A percentile compares a stretch with the other conserved stretches of the same genome.
phyloP scores from a whole-genome alignment of 1,140 invertebrate species.

The Heliconius himera region DNA sequence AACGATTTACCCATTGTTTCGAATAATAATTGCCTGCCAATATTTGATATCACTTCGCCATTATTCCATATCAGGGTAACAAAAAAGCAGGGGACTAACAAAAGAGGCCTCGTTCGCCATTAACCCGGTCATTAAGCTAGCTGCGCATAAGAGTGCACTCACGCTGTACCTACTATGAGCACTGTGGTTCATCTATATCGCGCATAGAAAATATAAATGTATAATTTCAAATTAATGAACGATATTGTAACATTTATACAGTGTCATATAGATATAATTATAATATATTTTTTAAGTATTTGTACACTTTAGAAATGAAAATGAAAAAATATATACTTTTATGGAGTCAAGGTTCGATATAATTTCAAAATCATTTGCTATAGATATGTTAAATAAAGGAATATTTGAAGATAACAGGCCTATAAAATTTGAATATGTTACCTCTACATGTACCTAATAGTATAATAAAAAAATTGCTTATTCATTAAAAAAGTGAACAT shows the following conservation, averaged over 20 bases:
- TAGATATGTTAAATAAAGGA: too few relatives aligned
- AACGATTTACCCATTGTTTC: not conserved
- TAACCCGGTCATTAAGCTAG: conserved; percentile 10
- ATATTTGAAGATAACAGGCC: too few relatives aligned
- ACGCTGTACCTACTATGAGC: not conserved
- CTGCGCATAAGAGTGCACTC: conserved; percentile 7
- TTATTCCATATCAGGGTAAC: not conserved
- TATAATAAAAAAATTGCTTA: not conserved
- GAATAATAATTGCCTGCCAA: not conserved
- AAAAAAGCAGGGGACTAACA: conserved; percentile 8
- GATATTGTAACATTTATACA: not conserved
- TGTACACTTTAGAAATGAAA: too few relatives aligned
- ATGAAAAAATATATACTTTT: too few relatives aligned
- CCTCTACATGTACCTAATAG: too few relatives aligned
- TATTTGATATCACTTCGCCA: conserved; percentile 6
- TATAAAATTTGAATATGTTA: too few relatives aligned
- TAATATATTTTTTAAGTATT: too few relatives aligned
- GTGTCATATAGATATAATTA: not conserved
- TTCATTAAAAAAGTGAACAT: not conserved
- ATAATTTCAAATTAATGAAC: not conserved
- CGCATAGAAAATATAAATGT: conserved; percentile 36
- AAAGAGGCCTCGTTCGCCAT: conserved; percentile 12
- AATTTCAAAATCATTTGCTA: too few relatives aligned
- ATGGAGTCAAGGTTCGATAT: too few relatives aligned
- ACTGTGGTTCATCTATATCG: conserved; percentile 22